A percentile compares a stretch with the other conserved stretches of the same genome.
These are phyloP conservation scores for Eristalis tenax DNA, from an alignment of 2,888 invertebrate species.

Conservation along the genomic window DNA sequence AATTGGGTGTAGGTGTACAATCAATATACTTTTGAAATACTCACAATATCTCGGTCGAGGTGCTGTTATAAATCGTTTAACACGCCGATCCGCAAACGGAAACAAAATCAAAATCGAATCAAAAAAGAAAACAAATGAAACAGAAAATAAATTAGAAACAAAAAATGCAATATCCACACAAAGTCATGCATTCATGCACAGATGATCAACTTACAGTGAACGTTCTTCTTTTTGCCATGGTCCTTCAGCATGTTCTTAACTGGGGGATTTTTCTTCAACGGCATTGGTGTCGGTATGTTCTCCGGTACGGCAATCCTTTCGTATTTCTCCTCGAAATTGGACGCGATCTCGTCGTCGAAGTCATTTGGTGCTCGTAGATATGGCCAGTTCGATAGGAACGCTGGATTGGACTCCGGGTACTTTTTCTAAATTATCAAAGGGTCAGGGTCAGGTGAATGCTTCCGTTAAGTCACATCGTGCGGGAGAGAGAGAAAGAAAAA, in stretches of 20 bases:
- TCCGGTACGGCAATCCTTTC: conserved; percentile 41
- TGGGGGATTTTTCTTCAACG: conserved; percentile 73
- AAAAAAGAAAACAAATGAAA: conserved; percentile 17
- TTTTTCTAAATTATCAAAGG: conserved; percentile 71
- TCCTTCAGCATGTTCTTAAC: conserved; percentile 74
- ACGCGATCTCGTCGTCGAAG: conserved; percentile 76
- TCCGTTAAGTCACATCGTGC: background rate
- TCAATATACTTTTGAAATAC: background rate
- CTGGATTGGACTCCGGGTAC: conserved; percentile 73
- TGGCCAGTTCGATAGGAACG: conserved; percentile 77
- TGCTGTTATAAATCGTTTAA: background rate
- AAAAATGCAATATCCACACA: background rate
- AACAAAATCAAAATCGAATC: conserved; percentile 22
- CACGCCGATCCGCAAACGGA: conserved; percentile 10
- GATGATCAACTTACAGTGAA: conserved; percentile 78
- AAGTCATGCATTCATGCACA: background rate
- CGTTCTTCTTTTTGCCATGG: conserved; percentile 79
- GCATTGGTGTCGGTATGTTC: conserved; percentile 73
- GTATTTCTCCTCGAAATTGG: conserved; percentile 53
- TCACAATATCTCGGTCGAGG: background rate
- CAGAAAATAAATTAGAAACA: conserved; percentile 3
- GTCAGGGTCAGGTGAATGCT: background rate
- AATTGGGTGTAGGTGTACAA: too few species aligned
- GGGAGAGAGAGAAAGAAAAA: background rate
- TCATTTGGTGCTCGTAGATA: conserved; percentile 74